Evolutionary conservation across 2,113 vertebrate species (phyloP), one percentile per base, ranked within the genome.

Genomic region (Nymphicus hollandicus): DNA sequence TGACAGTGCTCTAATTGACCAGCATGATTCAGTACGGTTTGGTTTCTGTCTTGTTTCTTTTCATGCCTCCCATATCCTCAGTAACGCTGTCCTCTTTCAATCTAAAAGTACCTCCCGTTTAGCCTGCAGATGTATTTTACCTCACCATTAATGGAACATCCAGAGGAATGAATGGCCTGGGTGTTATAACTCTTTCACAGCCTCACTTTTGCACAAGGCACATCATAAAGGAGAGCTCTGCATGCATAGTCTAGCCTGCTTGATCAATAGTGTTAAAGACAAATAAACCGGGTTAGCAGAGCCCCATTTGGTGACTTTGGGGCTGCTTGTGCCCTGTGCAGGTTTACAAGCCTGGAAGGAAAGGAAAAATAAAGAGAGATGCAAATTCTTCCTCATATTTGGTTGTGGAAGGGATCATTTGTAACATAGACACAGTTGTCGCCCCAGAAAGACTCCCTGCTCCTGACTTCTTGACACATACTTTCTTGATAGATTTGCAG

Each of bases 11-110:
- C 64, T 81, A 86, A 86, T 60, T 88, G 73, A 64, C 27, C 33
- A 79, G 28, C 56, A 68, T 74, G 72, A 86, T 84, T 92, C 88
- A 89, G 47, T 71, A 41, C 4, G 2, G 68, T 95, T 95, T 81
- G 72, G 18, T 78, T 97, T 92, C 88, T 79, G 47, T 33, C 65
- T 80, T 74, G 46, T 74, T 93, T 91, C 60, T 84, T 91, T 89
- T 81, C 0, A 0, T 92, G 86, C 43, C n/a, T 93, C 52, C 46
- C 39, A 23, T 81, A 60, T 43, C 47, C 72, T 86, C 50, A 35
- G 53, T 33, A 78, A 43, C 3, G 1, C 35, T 81, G n/a, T 24
- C 50, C 23, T 58, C 44, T 93, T 90, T 64, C 60, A 68, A 29
- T 68, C 47, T 33, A 43, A 70, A 81, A 60, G 37, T 33, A 46